Evolutionary conservation across 1,140 invertebrate species (phyloP).

Genomic region (Drosophila funebris): DNA sequence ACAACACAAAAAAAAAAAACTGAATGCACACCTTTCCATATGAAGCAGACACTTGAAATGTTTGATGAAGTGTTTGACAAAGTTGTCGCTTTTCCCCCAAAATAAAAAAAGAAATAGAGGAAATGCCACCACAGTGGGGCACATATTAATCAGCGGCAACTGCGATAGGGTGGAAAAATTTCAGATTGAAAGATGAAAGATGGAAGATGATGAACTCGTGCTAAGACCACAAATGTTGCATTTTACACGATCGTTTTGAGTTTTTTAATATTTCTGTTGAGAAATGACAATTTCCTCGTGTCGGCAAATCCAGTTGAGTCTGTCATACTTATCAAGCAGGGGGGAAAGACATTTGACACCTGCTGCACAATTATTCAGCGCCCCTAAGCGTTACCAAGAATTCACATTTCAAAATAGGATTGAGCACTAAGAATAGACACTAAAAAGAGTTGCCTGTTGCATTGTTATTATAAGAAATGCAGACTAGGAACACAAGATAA

Average conservation of each 20-base stretch:
- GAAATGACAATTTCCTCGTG: constrained; percentile 64
- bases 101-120: neutral
- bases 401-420: constrained; percentile 29
- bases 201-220: constrained; percentile 26
- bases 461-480: constrained; percentile 55
- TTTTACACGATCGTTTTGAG: constrained; percentile 67
- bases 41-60: constrained; percentile 54
- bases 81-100: constrained; percentile 55
- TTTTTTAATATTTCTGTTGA: constrained; percentile 70
- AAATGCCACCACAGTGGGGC: constrained; percentile 41
- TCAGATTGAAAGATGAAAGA: neutral
- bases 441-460: constrained; percentile 63
- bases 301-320: constrained; percentile 15
- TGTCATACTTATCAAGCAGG: constrained; percentile 27
- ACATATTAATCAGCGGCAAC: constrained; percentile 49
- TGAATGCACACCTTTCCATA: constrained; percentile 42
- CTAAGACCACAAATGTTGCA: constrained; percentile 72
- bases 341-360: constrained; percentile 70
- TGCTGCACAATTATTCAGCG: constrained; percentile 78
- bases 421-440: constrained; percentile 55
- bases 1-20: constrained; percentile 38
- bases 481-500: constrained; percentile 19
- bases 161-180: constrained; percentile 15
- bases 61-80: constrained; percentile 80
- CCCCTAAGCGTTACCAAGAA: constrained; percentile 60